phyloP scores from a whole-genome alignment of 2,888 invertebrate species.

The Glyphotaelius pellucidus region DNA sequence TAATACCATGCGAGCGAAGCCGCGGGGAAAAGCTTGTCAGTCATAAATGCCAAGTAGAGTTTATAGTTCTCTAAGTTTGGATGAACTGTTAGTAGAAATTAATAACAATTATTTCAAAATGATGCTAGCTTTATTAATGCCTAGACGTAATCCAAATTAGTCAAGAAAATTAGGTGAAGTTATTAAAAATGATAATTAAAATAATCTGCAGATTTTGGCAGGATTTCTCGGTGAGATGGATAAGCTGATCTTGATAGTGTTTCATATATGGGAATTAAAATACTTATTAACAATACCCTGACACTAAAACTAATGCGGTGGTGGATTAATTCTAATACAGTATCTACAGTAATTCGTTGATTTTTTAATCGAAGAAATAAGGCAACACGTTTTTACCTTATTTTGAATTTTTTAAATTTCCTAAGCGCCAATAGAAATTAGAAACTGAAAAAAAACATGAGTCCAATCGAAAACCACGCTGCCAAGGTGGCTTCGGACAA shows the following conservation, averaged over 20 bases:
- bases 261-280: neutral
- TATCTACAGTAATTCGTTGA: neutral
- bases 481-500: too few species aligned
- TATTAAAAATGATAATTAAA: neutral
- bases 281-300: neutral
- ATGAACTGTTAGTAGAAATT: neutral
- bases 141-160: neutral
- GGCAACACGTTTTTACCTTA: too few species aligned
- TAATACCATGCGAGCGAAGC: too few species aligned
- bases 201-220: neutral
- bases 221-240: neutral
- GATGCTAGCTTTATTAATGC: neutral
- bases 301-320: neutral
- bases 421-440: too few species aligned
- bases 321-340: neutral
- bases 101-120: neutral
- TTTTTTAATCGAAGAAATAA: neutral
- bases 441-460: too few species aligned
- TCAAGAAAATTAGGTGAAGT: neutral
- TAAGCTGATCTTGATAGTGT: neutral
- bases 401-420: too few species aligned
- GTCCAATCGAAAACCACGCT: too few species aligned
- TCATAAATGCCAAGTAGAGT: neutral
- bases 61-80: neutral
- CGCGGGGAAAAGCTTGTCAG: too few species aligned